phyloP scores from a whole-genome alignment of 2,113 vertebrate species.

The Stictonetta naevosa region DNA sequence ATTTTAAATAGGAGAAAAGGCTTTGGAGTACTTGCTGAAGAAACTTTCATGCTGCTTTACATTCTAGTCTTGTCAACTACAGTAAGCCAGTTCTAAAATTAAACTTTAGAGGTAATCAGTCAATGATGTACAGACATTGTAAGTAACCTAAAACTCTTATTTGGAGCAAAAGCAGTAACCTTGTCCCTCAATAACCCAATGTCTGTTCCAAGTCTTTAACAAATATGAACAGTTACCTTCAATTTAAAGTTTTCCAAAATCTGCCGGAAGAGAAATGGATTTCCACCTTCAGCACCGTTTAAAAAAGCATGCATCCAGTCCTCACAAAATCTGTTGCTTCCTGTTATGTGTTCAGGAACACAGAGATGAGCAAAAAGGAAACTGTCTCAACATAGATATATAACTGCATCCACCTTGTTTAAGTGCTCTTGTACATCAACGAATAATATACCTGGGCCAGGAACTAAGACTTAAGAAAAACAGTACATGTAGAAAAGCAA shows the following conservation, averaged over 20 bases:
- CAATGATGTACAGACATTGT: neutral
- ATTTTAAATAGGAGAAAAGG: neutral
- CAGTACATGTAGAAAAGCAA: neutral
- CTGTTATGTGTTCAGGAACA: constrained; percentile 71
- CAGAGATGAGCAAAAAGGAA: neutral
- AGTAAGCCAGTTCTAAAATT: neutral
- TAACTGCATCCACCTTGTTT: neutral
- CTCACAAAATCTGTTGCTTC: constrained; percentile 94
- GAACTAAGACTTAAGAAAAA: neutral
- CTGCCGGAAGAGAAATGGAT: constrained; percentile 93
- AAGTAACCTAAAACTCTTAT: neutral
- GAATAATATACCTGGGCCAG: neutral
- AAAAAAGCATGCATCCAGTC: constrained; percentile 95
- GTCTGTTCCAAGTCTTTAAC: neutral
- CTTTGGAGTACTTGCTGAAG: neutral
- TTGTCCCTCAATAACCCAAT: neutral
- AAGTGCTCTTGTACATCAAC: neutral
- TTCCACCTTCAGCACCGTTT: constrained; percentile 87
- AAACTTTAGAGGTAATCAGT: neutral
- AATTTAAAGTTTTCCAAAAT: constrained; percentile 98
- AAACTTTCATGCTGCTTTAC: neutral
- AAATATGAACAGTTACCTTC: constrained; percentile 82
- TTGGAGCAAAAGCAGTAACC: neutral
- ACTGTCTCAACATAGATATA: neutral
- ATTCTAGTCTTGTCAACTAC: neutral